These are phyloP conservation scores for Pelochelys cantorii DNA, from an alignment of 2,797 vertebrate genomes.

Conservation along the genomic window DNA sequence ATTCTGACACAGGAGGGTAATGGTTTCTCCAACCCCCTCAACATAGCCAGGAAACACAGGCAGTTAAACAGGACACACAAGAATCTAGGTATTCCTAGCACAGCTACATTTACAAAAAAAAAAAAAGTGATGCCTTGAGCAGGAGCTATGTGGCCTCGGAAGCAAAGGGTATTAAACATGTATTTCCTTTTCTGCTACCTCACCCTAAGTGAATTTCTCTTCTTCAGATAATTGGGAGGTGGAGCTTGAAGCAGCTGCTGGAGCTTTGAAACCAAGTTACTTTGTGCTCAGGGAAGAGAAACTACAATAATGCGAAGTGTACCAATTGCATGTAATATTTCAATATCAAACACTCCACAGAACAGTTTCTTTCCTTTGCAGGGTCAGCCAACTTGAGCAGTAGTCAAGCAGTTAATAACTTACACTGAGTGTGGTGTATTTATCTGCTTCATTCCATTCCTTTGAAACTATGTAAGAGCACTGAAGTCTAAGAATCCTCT, in stretches of 20 bases:
- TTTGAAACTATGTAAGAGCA: not conserved
- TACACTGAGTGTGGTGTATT: not conserved
- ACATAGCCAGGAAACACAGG: not conserved
- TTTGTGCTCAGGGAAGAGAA: not conserved
- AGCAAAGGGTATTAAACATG: not conserved
- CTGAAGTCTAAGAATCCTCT: not conserved
- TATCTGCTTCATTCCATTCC: not conserved
- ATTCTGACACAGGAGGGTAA: not conserved
- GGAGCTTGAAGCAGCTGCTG: not conserved
- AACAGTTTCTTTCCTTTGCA: slow-evolving; percentile 28
- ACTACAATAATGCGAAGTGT: slow-evolving; percentile 8
- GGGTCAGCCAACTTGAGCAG: not conserved
- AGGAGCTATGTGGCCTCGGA: not conserved
- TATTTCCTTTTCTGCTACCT: slow-evolving; percentile 22
- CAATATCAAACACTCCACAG: slow-evolving; percentile 10
- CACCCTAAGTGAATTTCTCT: not conserved
- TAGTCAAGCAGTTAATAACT: not conserved
- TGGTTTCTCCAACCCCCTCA: not conserved
- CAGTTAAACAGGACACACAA: not conserved
- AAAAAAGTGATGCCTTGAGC: not conserved
- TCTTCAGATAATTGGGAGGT: not conserved
- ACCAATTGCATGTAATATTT: slow-evolving; percentile 46
- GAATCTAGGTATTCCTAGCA: not conserved
- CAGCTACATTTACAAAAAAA: slow-evolving; percentile 7
- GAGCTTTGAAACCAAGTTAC: not conserved